A percentile compares a stretch with the other conserved stretches of the same genome.
Conservation (phyloP, 1,140 invertebrate species). For the Calliopsis andreniformis region DNA sequence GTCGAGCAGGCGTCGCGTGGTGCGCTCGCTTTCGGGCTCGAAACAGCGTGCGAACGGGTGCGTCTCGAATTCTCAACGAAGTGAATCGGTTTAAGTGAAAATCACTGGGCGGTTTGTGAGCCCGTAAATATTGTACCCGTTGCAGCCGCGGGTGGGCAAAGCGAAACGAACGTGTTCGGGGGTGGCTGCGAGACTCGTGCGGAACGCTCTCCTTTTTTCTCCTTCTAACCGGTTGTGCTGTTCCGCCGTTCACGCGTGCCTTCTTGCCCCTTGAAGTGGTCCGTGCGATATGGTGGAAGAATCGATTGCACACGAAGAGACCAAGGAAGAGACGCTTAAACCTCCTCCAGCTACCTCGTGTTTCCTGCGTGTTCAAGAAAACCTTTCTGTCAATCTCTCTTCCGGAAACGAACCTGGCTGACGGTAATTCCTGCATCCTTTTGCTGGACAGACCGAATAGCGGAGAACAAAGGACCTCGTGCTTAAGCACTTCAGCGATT, state of each 20-base stretch:
- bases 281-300: conserved; percentile 66
- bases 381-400: conserved; percentile 30
- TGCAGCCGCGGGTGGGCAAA: conserved; percentile 50
- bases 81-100: conserved; percentile 60
- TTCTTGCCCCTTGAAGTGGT: conserved; percentile 67
- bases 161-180: conserved; percentile 51
- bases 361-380: conserved; percentile 25
- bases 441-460: neutral
- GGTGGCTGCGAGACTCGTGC: conserved; percentile 40
- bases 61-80: conserved; percentile 67
- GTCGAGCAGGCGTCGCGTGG: neutral
- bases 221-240: conserved; percentile 41
- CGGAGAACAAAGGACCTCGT: conserved; percentile 2
- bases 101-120: conserved; percentile 68
- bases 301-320: conserved; percentile 68
- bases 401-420: conserved; percentile 31
- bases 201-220: conserved; percentile 1
- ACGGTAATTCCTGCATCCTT: conserved; percentile 39
- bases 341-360: conserved; percentile 46
- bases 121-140: conserved; percentile 66
- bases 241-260: conserved; percentile 55
- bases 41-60: conserved; percentile 63
- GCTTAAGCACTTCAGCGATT: neutral
- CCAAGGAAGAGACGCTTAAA: conserved; percentile 63
- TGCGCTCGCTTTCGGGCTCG: conserved; percentile 22